These are phyloP conservation scores for Piscicola geometra DNA, from an alignment of 2,888 invertebrate species.

Conservation along the genomic window DNA sequence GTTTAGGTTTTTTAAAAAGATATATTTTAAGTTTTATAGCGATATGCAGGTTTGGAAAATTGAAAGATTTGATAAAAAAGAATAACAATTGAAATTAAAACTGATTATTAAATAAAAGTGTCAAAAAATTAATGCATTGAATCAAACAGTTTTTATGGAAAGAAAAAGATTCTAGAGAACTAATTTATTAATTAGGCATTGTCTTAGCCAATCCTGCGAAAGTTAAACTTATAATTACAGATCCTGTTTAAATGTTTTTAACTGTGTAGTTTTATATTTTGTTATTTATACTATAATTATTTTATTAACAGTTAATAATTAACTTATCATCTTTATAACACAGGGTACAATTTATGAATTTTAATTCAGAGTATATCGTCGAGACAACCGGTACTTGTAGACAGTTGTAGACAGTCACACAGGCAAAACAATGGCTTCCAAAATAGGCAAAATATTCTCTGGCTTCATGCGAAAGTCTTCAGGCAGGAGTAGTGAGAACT, in stretches of 20 bases:
- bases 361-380: not conserved
- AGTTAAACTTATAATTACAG: constrained; percentile 16
- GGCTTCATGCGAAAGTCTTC: constrained; percentile 24
- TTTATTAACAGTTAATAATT: not conserved
- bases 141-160: not conserved
- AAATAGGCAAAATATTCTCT: constrained; percentile 30
- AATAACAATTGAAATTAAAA: too few species aligned
- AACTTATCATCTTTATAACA: constrained; percentile 12
- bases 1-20: too few species aligned
- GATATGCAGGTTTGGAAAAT: not conserved
- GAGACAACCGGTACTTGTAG: not conserved
- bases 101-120: too few species aligned
- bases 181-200: too few species aligned
- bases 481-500: constrained; percentile 7
- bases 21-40: too few species aligned
- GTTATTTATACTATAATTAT: not conserved
- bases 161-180: too few species aligned
- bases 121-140: too few species aligned
- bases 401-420: too few species aligned
- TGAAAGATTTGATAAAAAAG: not conserved
- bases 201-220: not conserved
- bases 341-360: not conserved
- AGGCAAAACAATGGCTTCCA: constrained; percentile 9
- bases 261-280: not conserved
- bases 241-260: constrained; percentile 12